Base-by-base conservation (phyloP, 1,140 invertebrate genomes). In the Pogonognathellus flavescens region DNA sequence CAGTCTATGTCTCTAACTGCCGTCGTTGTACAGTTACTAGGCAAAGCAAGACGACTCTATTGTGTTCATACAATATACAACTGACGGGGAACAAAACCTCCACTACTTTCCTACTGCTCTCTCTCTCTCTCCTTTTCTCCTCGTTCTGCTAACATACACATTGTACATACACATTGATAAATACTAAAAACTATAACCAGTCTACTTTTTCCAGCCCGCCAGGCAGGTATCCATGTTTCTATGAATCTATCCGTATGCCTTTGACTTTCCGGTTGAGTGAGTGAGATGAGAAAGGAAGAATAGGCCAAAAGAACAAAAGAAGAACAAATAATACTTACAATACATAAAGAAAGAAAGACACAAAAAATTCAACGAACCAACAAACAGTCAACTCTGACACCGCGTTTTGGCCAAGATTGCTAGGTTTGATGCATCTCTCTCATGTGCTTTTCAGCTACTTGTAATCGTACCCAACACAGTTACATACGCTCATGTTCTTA, bases 331-430 rank as follows among this genome's bases (percentile, higher is more conserved):
- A 70, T 76, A 76, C 70, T 76, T 76, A 50, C 70, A 76, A 76
- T 76, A 76, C 70, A 76, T 76, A 76, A 76, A 76, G 62, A 66
- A 14, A 66, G 70, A 76, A 41, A 70, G 66, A 70, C 59, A 62
- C 41, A 76, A 76, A 76, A 76, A 76, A 76, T 31, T 76, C 70
- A 76, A 76, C 70, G 70, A 76, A 76, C 70, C 70, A 76, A 76
- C 70, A 76, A 76, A 76, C 70, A 76, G 70, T 76, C 70, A 76
- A 76, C 70, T 76, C 70, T 76, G 70, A 76, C 70, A 76, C 70
- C 41, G 70, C 41, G 31, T 76, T 76, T 76, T 31, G 41, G 41
- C 41, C 16, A 76, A 76, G 31, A 76, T 76, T 76, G 70, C 70
- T 49, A 50, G 70, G 18, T 76, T 76, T 76, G 31, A 76, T 76